Evolutionary conservation across 2,113 vertebrate genomes (phyloP).

Genomic region (Hippocampus mohnikei): DNA sequence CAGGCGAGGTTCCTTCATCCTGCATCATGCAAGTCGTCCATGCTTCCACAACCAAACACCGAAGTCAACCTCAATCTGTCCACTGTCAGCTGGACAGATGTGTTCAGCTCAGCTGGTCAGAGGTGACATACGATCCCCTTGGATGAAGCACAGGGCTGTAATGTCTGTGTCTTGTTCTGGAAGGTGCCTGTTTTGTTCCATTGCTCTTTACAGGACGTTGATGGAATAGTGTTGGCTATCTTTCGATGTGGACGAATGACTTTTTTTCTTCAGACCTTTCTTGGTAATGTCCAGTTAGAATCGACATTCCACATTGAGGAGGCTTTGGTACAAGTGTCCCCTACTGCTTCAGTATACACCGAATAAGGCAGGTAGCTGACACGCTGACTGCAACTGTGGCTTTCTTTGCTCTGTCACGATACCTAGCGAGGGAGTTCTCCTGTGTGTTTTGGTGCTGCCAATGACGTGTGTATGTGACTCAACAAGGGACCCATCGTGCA

Average conservation of each 20-base stretch:
- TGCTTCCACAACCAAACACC: conserved; percentile 46
- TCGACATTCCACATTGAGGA: background rate
- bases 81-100: conserved; percentile 3
- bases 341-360: conserved; percentile 23
- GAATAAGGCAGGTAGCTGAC: conserved; percentile 27
- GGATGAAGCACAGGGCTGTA: background rate
- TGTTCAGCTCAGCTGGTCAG: conserved; percentile 7
- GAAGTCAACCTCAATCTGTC: conserved; percentile 27
- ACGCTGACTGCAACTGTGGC: conserved; percentile 36
- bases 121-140: background rate
- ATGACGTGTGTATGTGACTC: conserved; percentile 56
- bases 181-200: background rate
- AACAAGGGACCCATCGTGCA: conserved; percentile 58
- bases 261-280: conserved; percentile 14
- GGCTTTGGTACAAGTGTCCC: conserved; percentile 12
- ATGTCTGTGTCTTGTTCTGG: conserved; percentile 9
- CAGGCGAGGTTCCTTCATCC: conserved; percentile 59
- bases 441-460: conserved; percentile 31
- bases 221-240: background rate
- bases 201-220: background rate
- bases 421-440: conserved; percentile 41
- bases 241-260: background rate
- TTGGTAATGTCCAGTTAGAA: background rate
- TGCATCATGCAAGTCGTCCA: conserved; percentile 66
- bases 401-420: conserved; percentile 23